Base-by-base conservation (phyloP, 2,113 vertebrate genomes). In the Cyphomyrus plagiostoma region DNA sequence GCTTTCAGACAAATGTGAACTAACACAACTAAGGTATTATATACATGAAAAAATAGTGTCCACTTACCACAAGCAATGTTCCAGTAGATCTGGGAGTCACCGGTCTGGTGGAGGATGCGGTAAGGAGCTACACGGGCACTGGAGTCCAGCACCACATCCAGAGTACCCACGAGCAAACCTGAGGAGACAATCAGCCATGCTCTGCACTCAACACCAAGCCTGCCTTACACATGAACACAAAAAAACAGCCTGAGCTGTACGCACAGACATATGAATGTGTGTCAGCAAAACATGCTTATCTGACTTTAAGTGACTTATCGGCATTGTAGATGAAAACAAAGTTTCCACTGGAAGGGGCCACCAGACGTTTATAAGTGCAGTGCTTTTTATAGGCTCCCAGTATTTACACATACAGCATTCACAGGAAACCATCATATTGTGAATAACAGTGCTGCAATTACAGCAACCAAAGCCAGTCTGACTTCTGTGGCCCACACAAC, bases 81-180 rank as follows among this genome's bases (percentile, higher is more conserved):
- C 98, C 98, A 99, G 92, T 97, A 99, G 92, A 99, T 93, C 93
- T 99, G 98, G 0, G 97, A 98, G 92, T 99, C 98, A 46, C 97
- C 97, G 0, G 98, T 98, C 95, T 99, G 98, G 66, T 99, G 97
- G 84, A 99, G 96, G 91, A 99, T 99, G 87, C 98, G 95, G 93
- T 98, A 99, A 0, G 98, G 98, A n/a, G 98, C 98, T 52, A 98
- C 97, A 1, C 98, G 95, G 89, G 98, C 98, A 42, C 98, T 99
- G 77, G 98, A 99, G 94, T 99, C 98, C 94, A 99, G 94, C 88
- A 99, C 98, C 58, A 99, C 98, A 1, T 99, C 98, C 80, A 99
- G 90, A 0, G 98, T 99, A 85, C 98, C 98, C 83, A 99, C 98
- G 4, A 99, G 95, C 50, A 99, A 95, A 90, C 98, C 98, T 99